Conservation (phyloP, 1,140 invertebrate species). For the Idris sp. region DNA sequence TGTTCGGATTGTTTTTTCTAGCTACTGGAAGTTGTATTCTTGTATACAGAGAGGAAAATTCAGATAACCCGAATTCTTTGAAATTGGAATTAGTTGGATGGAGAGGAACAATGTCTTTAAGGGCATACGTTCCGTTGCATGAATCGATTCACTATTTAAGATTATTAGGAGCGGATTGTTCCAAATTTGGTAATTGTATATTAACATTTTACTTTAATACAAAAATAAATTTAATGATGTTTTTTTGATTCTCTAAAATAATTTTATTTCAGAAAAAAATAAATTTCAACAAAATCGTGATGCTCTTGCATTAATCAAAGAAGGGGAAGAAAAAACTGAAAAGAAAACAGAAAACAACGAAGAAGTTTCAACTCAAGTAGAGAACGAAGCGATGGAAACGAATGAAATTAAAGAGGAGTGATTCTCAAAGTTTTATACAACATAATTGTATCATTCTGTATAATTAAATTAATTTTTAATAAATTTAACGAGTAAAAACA, state of each 20-base stretch:
- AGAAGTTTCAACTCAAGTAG: slow-evolving; percentile 6
- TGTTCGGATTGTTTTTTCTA: slow-evolving; percentile 62
- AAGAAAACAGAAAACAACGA: slow-evolving; percentile 15
- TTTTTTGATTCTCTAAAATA: slow-evolving; percentile 35
- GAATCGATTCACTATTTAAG: slow-evolving; percentile 92
- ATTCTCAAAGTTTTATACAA: background rate
- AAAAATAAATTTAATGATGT: slow-evolving; percentile 26
- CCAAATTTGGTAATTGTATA: slow-evolving; percentile 83
- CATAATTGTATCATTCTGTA: background rate
- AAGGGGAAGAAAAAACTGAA: slow-evolving; percentile 29
- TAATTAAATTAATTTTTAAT: slow-evolving; percentile 1
- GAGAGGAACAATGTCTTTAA: slow-evolving; percentile 90
- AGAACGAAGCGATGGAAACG: slow-evolving; percentile 8
- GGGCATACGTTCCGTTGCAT: slow-evolving; percentile 89
- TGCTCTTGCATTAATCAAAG: slow-evolving; percentile 48
- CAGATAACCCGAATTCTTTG: slow-evolving; percentile 75
- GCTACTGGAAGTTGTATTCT: slow-evolving; percentile 87
- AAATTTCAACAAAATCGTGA: slow-evolving; percentile 73
- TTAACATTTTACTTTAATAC: slow-evolving; percentile 6
- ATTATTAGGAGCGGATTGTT: slow-evolving; percentile 88
- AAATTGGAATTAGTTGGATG: slow-evolving; percentile 90
- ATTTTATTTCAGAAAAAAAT: slow-evolving; percentile 75
- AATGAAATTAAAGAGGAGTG: slow-evolving; percentile 2
- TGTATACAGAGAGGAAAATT: slow-evolving; percentile 81
- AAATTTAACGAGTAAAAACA: background rate